Base-by-base conservation (phyloP, 2,797 vertebrate genomes). In the Bradypodion ventrale region DNA sequence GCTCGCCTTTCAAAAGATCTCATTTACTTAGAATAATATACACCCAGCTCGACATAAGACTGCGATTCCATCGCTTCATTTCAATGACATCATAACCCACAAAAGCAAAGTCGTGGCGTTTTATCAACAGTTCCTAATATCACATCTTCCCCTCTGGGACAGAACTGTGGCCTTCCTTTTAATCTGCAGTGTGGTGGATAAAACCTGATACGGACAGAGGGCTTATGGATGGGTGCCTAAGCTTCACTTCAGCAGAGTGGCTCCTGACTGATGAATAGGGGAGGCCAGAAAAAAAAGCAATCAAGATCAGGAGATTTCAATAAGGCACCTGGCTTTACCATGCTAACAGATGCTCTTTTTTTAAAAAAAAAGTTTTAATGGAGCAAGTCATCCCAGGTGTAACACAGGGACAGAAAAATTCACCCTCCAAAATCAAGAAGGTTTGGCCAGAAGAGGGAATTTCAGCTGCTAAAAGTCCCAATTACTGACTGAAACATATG, bases 1-100 rank as follows among this genome's bases (percentile, higher is more conserved):
- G 90, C 83, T 95, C 91, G 76, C 83, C 90, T 95, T 95, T 96
- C 95, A 95, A 95, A 95, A 91, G 85, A 82, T 93, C 92, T 93
- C 25, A 87, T 93, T 93, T 90, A 0, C 0, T 89, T 90, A 93
- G 85, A 90, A 92, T 93, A 92, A 91, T 89, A 88, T 90, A 93
- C 91, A 89, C 73, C 70, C 90, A 56, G 80, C 74, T 82, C 0
- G 1, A 65, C 87, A 89, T 69, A 44, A 80, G 80, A 89, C 90
- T 89, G 88, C 80, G 75, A 90, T 89, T 89, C 90, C 88, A 87
- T 77, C 80, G 88, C 88, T 90, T 93, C 90, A 84, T 91, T 91
- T 87, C 89, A n/a, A 4, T 92, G 94, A 95, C 92, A 93, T 94
- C 92, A 93, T 78, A 89, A 87, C 83, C 89, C 85, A 85, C 93